A percentile compares a stretch with the other conserved stretches of the same genome.
These are phyloP conservation scores for Pseudococcus longispinus DNA, from an alignment of 2,888 invertebrate genomes.

Conservation along the genomic window DNA sequence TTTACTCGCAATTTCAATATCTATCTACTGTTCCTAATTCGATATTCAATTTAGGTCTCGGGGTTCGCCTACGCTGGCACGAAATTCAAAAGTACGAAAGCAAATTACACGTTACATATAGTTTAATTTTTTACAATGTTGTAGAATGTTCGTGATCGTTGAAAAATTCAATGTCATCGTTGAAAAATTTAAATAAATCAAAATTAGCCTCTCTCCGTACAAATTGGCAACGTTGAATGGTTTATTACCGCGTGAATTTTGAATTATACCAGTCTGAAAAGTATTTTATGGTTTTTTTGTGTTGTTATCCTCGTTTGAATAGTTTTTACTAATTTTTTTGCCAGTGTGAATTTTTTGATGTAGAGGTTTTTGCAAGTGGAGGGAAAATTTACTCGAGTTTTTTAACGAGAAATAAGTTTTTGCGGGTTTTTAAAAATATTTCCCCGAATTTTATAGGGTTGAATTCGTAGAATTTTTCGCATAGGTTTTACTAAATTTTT, in stretches of 20 bases:
- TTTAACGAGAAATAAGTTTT: no score
- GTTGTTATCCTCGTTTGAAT: not conserved
- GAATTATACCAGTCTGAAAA: not conserved
- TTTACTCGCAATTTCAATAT: not conserved
- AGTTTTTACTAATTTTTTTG: not conserved
- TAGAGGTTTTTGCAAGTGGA: no score
- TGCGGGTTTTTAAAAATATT: no score
- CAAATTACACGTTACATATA: not conserved
- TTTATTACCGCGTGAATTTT: not conserved
- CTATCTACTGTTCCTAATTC: not conserved
- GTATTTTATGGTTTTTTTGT: not conserved
- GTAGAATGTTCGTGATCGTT: not conserved
- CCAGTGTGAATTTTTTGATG: not conserved
- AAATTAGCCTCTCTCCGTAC: not conserved
- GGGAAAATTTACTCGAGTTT: no score
- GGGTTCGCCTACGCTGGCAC: not conserved
- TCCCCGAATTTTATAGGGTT: no score
- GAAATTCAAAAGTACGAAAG: not conserved
- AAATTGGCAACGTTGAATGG: not conserved
- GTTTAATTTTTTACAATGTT: not conserved
- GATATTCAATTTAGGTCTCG: not conserved
- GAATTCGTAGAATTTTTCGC: not conserved
- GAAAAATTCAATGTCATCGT: conserved; percentile 11
- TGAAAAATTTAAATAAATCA: conserved; percentile 9
- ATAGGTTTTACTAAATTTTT: not conserved